phyloP scores from a whole-genome alignment of 2,113 vertebrate species.

The Haliaeetus leucogaster region DNA sequence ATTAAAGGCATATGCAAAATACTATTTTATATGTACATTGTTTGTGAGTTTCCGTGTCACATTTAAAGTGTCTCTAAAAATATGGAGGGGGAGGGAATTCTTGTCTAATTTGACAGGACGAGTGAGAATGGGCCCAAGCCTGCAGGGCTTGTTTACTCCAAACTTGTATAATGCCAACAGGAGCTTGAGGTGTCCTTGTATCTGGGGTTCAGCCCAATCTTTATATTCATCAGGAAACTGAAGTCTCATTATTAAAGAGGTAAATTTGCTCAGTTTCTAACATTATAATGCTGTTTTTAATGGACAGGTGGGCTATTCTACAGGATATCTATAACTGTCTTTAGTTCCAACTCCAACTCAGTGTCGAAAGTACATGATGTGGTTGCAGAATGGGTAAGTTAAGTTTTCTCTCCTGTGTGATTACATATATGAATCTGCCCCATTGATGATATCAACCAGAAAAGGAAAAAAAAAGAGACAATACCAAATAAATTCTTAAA shows the following conservation, averaged over 20 bases:
- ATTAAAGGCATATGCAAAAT: neutral
- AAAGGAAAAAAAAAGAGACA: neutral
- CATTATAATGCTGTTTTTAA: conserved; percentile 40
- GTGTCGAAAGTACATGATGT: conserved; percentile 68
- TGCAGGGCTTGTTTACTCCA: neutral
- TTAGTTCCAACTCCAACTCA: conserved; percentile 36
- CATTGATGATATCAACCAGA: neutral
- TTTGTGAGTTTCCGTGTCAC: neutral
- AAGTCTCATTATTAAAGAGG: neutral
- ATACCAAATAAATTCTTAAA: neutral
- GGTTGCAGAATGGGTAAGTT: conserved; percentile 84
- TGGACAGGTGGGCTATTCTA: conserved; percentile 85
- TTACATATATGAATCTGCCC: neutral
- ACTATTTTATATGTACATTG: neutral
- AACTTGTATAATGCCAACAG: neutral
- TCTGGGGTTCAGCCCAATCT: neutral
- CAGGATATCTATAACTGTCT: conserved; percentile 78
- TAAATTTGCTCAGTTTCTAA: neutral
- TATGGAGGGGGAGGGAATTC: neutral
- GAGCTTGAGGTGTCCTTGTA: neutral
- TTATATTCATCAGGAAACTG: neutral
- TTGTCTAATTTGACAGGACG: neutral
- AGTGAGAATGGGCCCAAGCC: neutral
- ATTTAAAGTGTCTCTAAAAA: neutral
- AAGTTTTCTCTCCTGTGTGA: neutral